Conservation (phyloP, 2,888 invertebrate species). For the Aproaerema taeniolella region DNA sequence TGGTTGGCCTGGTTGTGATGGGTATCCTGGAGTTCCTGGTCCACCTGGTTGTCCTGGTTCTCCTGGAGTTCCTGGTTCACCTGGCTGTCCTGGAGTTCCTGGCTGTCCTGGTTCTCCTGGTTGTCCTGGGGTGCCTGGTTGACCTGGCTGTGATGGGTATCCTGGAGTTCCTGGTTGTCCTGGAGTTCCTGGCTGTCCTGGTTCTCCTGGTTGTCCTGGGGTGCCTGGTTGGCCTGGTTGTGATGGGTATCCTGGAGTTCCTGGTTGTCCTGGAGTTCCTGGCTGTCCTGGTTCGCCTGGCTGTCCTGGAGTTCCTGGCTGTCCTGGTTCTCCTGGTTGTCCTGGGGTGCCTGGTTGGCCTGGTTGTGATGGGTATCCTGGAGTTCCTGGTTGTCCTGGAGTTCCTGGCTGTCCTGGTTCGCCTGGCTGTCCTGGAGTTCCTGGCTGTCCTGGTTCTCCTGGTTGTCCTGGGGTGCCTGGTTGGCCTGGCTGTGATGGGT, state of each 20-base stretch:
- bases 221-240: background rate
- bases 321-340: background rate
- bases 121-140: background rate
- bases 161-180: no score
- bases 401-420: background rate
- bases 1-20: no score
- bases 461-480: background rate
- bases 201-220: background rate
- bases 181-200: background rate
- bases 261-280: background rate
- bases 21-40: no score
- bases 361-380: background rate
- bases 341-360: background rate
- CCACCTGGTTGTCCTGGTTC: background rate
- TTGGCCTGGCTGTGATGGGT: background rate
- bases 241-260: background rate
- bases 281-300: background rate
- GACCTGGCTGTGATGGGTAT: no score
- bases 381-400: background rate
- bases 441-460: conserved; percentile 2
- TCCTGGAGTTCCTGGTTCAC: background rate
- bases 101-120: background rate
- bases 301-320: background rate
- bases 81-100: background rate
- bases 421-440: background rate